These are phyloP conservation scores for Drosophila pegasa DNA, from an alignment of 2,888 invertebrate genomes.

Conservation along the genomic window DNA sequence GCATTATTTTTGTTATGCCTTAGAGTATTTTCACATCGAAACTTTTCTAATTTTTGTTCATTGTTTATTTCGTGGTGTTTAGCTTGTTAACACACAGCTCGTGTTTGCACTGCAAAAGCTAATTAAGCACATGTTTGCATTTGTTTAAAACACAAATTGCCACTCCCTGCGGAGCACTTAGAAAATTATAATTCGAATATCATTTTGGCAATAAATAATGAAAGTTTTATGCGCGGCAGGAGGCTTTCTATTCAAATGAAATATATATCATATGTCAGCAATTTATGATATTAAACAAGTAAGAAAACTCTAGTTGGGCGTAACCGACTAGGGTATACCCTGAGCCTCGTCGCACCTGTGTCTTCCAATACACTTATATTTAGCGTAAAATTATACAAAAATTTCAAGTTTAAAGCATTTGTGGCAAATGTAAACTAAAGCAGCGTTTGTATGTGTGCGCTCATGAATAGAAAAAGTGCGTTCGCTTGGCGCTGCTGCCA, in stretches of 20 bases:
- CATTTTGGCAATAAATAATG: constrained; percentile 22
- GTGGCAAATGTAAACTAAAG: too few species aligned
- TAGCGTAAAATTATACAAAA: too few species aligned
- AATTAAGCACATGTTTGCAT: constrained; percentile 41
- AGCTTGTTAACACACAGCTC: constrained; percentile 45
- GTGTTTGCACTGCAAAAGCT: constrained; percentile 12
- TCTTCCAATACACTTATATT: too few species aligned
- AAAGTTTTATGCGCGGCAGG: constrained; percentile 8
- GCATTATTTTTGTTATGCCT: background rate
- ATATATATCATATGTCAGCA: background rate
- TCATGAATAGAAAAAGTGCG: too few species aligned
- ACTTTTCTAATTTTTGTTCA: background rate
- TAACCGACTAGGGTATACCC: too few species aligned
- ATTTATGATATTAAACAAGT: background rate
- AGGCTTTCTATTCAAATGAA: background rate
- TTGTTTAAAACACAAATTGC: constrained; percentile 31
- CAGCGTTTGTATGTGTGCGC: too few species aligned
- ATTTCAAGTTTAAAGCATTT: too few species aligned
- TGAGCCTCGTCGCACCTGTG: too few species aligned
- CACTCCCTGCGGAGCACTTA: constrained; percentile 12
- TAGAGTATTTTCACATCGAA: constrained; percentile 12
- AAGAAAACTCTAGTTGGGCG: too few species aligned
- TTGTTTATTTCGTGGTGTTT: constrained; percentile 30
- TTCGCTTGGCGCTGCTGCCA: too few species aligned
- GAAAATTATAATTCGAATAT: constrained; percentile 15